phyloP scores from a whole-genome alignment of 2,797 vertebrate genomes.

The Limnodromus scolopaceus region DNA sequence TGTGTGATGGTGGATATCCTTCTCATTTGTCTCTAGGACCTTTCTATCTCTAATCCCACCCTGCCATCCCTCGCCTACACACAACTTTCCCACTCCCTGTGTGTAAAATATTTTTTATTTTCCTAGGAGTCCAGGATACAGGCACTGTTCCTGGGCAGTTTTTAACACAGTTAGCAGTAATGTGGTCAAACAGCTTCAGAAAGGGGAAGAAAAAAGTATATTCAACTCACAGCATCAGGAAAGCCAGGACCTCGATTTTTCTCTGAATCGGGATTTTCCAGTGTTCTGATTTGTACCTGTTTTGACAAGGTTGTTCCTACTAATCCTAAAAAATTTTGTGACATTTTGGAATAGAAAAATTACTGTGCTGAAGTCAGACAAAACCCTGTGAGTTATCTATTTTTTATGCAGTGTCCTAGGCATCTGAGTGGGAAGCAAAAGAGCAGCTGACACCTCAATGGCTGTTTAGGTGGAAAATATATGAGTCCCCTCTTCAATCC shows the following conservation, averaged over 20 bases:
- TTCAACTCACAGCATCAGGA: background rate
- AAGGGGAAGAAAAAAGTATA: background rate
- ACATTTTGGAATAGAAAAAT: slow-evolving; percentile 26
- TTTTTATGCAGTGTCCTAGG: background rate
- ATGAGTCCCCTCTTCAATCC: background rate
- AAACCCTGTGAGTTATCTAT: background rate
- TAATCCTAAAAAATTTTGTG: background rate
- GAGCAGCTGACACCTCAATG: background rate
- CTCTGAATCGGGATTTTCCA: background rate
- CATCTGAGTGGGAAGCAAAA: background rate
- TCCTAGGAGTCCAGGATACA: background rate
- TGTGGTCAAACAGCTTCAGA: background rate
- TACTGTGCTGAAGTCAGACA: background rate
- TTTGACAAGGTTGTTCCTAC: background rate
- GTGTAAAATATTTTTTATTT: background rate
- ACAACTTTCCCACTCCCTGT: background rate
- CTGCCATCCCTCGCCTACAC: background rate
- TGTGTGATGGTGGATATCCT: background rate
- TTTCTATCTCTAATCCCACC: background rate
- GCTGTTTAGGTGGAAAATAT: background rate
- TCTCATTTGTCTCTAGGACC: background rate
- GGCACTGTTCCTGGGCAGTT: background rate
- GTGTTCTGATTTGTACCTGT: background rate
- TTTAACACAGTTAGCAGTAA: background rate
- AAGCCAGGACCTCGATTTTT: background rate